These are phyloP conservation scores for Diloba caeruleocephala DNA, from an alignment of 2,888 invertebrate genomes.

Conservation along the genomic window DNA sequence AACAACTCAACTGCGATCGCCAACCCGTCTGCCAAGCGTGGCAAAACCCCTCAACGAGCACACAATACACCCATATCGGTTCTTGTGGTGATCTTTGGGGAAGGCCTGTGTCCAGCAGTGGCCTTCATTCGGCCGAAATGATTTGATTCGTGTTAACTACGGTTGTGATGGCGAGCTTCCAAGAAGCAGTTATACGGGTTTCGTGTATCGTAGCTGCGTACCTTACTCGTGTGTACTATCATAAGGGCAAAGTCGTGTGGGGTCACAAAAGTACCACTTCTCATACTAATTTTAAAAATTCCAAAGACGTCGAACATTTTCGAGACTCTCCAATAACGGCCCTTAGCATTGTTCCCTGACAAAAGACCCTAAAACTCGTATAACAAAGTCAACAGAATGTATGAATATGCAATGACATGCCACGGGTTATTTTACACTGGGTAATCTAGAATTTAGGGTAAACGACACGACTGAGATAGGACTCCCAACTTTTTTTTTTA, in stretches of 20 bases:
- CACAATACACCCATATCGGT: too few relatives aligned
- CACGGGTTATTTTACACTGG: conserved; percentile 22
- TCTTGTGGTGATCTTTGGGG: too few relatives aligned
- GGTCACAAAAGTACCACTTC: conserved; percentile 8
- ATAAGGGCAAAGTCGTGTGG: neutral
- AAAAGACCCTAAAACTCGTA: conserved; percentile 44
- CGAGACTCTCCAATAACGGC: conserved; percentile 29
- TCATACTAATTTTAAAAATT: conserved; percentile 25
- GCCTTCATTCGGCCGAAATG: too few relatives aligned
- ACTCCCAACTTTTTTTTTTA: too few relatives aligned
- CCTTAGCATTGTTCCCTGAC: conserved; percentile 44
- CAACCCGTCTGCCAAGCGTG: too few relatives aligned
- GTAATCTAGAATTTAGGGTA: conserved; percentile 17
- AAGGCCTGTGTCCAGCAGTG: too few relatives aligned
- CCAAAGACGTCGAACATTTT: conserved; percentile 27
- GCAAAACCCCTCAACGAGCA: too few relatives aligned
- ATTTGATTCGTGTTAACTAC: too few relatives aligned
- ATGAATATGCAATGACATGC: conserved; percentile 54
- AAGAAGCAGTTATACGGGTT: too few relatives aligned
- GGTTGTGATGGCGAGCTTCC: too few relatives aligned
- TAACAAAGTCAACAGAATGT: conserved; percentile 44
- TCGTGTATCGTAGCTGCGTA: neutral
- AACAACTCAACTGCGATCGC: too few relatives aligned
- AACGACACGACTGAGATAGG: conserved; percentile 12
- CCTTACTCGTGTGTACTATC: neutral